Evolutionary conservation across 1,140 invertebrate genomes (phyloP), one percentile per base, ranked within the genome.

Genomic region (Eurytemora carolleeae): DNA sequence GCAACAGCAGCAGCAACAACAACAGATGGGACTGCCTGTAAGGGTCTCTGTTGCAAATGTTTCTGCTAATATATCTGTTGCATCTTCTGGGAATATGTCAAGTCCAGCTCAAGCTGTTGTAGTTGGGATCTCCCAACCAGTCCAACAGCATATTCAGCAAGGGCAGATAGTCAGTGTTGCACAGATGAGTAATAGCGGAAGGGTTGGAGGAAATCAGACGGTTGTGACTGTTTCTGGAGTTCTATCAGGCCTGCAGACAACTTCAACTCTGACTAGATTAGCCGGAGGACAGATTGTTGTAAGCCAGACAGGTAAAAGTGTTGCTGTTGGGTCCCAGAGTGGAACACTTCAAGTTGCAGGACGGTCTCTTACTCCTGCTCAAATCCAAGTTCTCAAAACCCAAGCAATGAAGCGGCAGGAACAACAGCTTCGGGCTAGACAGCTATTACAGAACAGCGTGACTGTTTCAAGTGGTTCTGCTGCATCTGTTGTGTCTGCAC

Each of bases 41-140:
- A n/a, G n/a, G n/a, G n/a, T n/a, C n/a, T n/a, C n/a, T n/a, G n/a
- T n/a, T n/a, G n/a, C n/a, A n/a, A n/a, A n/a, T n/a, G n/a, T n/a
- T n/a, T n/a, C n/a, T n/a, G n/a, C n/a, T n/a, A n/a, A 21, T 64
- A 65, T 25, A 58, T 61, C 7, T 58, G 67, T 44, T 72, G 66
- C 66, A 68, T 66, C 63, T 70, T 68, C 66, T 65, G 69, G 15
- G 66, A 68, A 58, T 69, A 68, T 63, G 64, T 20, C 60, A 55
- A 26, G 53, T 21, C 22, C 19, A 55, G 67, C 44, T 62, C 66
- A 57, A 64, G 63, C 58, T 64, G 67, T 55, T 53, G 66, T 24
- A 54, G 61, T 65, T 1, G 57, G 64, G 16, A 58, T 52, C 19
- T 54, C 24, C n/a, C 55, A 54, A 19, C 52, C 60, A 61, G n/a